A percentile compares a stretch with the other conserved stretches of the same genome.
These are phyloP conservation scores for Trachops cirrhosus DNA, from an alignment of 2,797 vertebrate genomes.

Conservation along the genomic window DNA sequence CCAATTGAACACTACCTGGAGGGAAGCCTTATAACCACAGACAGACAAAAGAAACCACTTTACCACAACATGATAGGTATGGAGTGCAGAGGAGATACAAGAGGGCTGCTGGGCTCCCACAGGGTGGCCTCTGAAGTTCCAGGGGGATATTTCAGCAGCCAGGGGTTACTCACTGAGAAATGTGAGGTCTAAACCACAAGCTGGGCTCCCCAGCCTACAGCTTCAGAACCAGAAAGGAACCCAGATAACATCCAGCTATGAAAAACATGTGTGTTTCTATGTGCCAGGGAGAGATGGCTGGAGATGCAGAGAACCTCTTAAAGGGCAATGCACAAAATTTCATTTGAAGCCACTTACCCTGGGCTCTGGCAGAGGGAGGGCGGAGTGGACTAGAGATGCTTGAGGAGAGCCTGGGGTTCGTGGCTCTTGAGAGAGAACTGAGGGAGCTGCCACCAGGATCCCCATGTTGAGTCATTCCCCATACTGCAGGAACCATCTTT, in stretches of 20 bases:
- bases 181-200: background rate
- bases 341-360: background rate
- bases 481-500: background rate
- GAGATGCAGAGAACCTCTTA: background rate
- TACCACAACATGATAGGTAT: background rate
- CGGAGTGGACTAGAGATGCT: background rate
- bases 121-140: background rate
- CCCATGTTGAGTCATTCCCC: background rate
- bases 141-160: background rate
- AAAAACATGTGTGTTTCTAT: background rate
- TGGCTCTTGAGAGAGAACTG: background rate
- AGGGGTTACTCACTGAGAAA: background rate
- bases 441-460: background rate
- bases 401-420: background rate
- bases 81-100: background rate
- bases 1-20: background rate
- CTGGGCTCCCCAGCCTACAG: background rate
- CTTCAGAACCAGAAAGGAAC: background rate
- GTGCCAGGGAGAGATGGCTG: background rate
- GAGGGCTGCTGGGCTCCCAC: background rate
- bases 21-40: background rate
- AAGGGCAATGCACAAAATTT: background rate
- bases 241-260: background rate
- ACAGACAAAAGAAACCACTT: background rate
- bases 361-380: background rate